These are phyloP conservation scores for Piscicola geometra DNA, from an alignment of 2,888 invertebrate species.

Conservation along the genomic window DNA sequence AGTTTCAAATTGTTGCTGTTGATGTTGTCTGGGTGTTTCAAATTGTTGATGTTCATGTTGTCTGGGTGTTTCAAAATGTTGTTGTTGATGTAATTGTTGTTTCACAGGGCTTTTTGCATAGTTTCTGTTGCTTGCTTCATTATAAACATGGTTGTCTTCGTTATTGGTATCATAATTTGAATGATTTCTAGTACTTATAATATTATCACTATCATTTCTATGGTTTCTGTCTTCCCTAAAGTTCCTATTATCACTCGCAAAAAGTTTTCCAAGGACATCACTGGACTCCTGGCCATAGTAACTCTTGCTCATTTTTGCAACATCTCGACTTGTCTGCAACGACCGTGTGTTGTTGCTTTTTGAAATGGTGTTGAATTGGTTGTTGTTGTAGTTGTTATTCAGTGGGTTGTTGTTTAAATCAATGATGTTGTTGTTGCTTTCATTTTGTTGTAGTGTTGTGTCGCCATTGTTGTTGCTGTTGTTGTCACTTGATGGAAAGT, in stretches of 20 bases:
- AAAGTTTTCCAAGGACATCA: slow-evolving; percentile 20
- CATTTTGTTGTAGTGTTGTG: not conserved
- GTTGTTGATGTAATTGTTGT: not conserved
- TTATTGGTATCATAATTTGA: not conserved
- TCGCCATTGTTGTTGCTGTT: not conserved
- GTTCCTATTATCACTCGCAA: slow-evolving; percentile 20
- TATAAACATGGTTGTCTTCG: not conserved
- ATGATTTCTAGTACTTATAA: not conserved
- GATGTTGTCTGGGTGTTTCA: not conserved
- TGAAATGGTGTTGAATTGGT: not conserved
- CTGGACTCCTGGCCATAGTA: slow-evolving; percentile 28
- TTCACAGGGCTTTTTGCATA: not conserved
- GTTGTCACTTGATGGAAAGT: too few species aligned
- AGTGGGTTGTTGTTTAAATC: not conserved
- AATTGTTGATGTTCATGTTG: slow-evolving; percentile 4
- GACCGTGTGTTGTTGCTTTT: not conserved
- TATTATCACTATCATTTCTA: too few species aligned
- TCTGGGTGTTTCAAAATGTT: not conserved
- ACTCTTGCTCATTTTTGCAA: not conserved
- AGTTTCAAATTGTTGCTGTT: not conserved
- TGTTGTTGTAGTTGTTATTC: too few species aligned
- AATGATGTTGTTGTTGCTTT: not conserved
- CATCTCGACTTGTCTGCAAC: not conserved
- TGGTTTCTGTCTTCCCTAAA: not conserved
- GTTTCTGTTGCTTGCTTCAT: not conserved